These are phyloP conservation scores for Eugnorisma glareosa DNA, from an alignment of 2,888 invertebrate species.

Conservation along the genomic window DNA sequence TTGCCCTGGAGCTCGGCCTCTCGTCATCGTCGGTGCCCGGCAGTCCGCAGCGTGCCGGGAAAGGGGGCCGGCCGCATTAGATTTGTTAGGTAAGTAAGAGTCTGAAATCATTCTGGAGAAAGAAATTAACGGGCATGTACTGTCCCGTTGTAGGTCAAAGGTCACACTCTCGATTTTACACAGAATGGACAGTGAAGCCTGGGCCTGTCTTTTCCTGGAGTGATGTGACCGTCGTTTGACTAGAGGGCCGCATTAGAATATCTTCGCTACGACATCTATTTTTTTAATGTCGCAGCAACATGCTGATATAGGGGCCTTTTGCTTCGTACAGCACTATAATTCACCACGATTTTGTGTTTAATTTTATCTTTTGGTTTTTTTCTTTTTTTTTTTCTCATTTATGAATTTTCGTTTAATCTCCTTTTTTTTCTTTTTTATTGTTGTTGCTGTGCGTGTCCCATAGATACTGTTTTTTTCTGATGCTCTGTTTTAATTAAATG, in stretches of 20 bases:
- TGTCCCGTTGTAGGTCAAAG: background rate
- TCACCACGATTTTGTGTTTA: too few species aligned
- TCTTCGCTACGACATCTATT: background rate
- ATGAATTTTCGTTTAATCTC: background rate
- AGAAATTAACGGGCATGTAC: background rate
- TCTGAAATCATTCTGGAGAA: background rate
- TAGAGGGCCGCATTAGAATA: background rate
- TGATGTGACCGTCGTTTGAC: background rate
- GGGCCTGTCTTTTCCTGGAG: background rate
- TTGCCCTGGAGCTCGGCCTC: conserved; percentile 71
- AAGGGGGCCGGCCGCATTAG: conserved; percentile 86
- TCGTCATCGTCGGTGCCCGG: conserved; percentile 81
- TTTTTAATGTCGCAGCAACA: background rate
- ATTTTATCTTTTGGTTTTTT: too few species aligned
- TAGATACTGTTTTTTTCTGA: too few species aligned
- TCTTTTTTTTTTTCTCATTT: background rate
- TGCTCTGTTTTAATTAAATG: too few species aligned
- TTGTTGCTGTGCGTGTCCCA: too few species aligned
- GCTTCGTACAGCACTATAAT: background rate
- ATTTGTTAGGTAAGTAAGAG: conserved; percentile 36
- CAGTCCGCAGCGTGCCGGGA: conserved; percentile 84
- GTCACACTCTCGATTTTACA: background rate
- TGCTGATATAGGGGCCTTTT: background rate
- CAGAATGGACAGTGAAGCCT: background rate
- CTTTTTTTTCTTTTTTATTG: background rate